Evolutionary conservation across 2,797 vertebrate genomes (phyloP), one percentile per base, ranked within the genome.

Genomic region (Emys orbicularis): DNA sequence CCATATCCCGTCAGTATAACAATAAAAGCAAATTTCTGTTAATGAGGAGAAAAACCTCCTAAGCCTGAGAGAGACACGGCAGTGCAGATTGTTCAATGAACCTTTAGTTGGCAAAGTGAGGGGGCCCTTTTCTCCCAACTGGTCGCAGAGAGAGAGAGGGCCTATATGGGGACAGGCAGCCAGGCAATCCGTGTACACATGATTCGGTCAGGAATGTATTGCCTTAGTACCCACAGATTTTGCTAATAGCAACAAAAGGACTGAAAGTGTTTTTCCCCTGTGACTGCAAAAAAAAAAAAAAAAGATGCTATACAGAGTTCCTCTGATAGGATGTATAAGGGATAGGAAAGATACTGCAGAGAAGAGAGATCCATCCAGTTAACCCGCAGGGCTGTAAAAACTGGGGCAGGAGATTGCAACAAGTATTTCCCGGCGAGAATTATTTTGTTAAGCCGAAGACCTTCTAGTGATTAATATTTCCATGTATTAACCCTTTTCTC

Each of bases 1-100:
- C 47, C 52, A 23, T n/a, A 34, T 41, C 79, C 84, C 1, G 0
- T 29, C 31, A 49, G 27, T 13, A 16, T 49, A 34, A 72, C 27
- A 18, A 0, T 0, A 4, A 11, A 56, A 74, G 80, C 15, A 18
- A 93, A 80, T 53, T 1, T 6, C 0, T 0, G 12, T 7, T 56
- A 27, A 11, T 3, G 13, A 81, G 59, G 34, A 87, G 47, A 54
- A n/a, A 50, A 83, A 54, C 16, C 37, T 25, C 29, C 34, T 54
- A 12, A 3, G 34, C 4, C 50, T 80, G 79, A 56, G 54, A 49
- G 53, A 68, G 27, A 13, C 16, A 9, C 19, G 5, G 44, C 21
- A 49, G 74, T 15, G 25, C 44, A 77, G 74, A 49, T 9, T 47
- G 25, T 25, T 77, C 74, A 77, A 12, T 1, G 4, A 49, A 44